These are phyloP conservation scores for Scortum barcoo DNA, from an alignment of 2,113 vertebrate species.

Conservation along the genomic window DNA sequence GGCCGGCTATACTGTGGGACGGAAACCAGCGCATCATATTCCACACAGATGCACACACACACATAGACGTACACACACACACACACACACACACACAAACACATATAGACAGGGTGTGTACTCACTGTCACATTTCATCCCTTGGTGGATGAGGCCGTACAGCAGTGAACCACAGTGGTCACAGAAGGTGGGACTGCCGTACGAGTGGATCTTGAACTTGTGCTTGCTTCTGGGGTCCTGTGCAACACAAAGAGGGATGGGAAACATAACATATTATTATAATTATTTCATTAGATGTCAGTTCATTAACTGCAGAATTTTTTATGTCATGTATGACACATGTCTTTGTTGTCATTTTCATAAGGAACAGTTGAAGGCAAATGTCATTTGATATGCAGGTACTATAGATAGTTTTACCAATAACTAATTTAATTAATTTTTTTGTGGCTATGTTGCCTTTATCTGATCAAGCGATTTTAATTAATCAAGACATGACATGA, in stretches of 20 bases:
- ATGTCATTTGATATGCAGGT: not conserved
- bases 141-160: slow-evolving; percentile 97
- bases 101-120: slow-evolving; percentile 44
- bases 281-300: too few species aligned
- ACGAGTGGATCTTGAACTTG: slow-evolving; percentile 98
- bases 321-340: too few species aligned
- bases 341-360: not conserved
- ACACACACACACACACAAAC: not conserved
- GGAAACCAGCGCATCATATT: slow-evolving; percentile 53
- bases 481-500: too few species aligned
- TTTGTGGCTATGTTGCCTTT: too few species aligned
- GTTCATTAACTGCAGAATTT: too few species aligned
- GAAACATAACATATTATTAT: not conserved
- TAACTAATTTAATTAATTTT: too few species aligned
- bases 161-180: slow-evolving; percentile 97
- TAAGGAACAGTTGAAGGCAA: not conserved
- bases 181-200: slow-evolving; percentile 97
- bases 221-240: slow-evolving; percentile 99
- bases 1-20: slow-evolving; percentile 11
- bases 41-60: slow-evolving; percentile 31
- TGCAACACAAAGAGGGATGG: not conserved
- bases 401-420: too few species aligned
- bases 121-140: slow-evolving; percentile 99
- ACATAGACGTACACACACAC: slow-evolving; percentile 18
- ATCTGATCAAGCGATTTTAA: too few species aligned